Percentiles rank a stretch among this genome's conserved stretches.
phyloP scores from a whole-genome alignment of 2,113 vertebrate genomes.

The Talpa occidentalis region DNA sequence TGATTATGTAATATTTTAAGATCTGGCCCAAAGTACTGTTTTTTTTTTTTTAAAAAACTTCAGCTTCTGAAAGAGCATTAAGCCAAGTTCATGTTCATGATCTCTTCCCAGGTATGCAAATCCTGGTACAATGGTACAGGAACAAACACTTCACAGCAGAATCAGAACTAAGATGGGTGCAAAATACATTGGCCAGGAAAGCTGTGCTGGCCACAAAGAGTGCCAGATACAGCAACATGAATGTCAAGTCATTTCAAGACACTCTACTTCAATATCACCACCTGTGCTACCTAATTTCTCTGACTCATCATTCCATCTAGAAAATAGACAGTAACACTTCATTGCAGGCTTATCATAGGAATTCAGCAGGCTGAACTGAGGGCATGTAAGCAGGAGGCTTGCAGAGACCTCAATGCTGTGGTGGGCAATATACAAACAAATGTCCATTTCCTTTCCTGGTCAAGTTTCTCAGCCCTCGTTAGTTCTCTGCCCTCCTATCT shows the following conservation, averaged over 20 bases:
- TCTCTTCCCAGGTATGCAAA: not conserved
- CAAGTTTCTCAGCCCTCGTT: not conserved
- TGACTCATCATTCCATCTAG: not conserved
- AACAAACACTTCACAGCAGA: not conserved
- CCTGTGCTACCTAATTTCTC: not conserved
- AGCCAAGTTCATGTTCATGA: not conserved
- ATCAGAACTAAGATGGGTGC: not conserved
- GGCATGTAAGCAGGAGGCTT: not conserved
- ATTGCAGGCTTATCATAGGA: not conserved
- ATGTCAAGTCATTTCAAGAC: not conserved
- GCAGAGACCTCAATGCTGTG: not conserved
- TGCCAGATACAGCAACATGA: not conserved
- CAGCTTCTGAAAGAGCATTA: not conserved
- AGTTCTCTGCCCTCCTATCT: not conserved
- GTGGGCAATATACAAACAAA: not conserved
- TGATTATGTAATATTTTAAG: not conserved
- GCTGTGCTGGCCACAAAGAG: not conserved
- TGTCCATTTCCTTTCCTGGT: not conserved
- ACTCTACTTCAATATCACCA: fast-evolving
- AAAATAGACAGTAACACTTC: not conserved
- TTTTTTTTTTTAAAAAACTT: not conserved
- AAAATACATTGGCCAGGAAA: not conserved
- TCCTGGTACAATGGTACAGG: not conserved
- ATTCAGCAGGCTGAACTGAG: not conserved
- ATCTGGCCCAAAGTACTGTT: not conserved